Base-by-base conservation (phyloP, 2,113 vertebrate species). In the Ctenomys sociabilis region DNA sequence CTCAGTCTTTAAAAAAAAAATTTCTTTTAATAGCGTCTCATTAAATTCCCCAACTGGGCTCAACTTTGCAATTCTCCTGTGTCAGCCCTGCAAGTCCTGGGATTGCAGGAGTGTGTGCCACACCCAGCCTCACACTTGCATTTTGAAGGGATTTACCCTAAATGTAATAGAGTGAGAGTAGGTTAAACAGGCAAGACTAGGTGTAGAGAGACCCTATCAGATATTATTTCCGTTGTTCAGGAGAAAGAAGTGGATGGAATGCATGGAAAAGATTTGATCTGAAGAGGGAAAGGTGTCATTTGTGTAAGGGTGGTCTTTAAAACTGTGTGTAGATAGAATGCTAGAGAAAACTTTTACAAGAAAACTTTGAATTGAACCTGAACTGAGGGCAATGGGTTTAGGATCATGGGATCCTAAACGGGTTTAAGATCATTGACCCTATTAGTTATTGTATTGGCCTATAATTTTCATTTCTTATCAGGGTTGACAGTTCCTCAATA, bases 391-490 rank as follows among this genome's bases (percentile, higher is more conserved):
- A 92, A 68, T 19, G 37, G 21, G n/a, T 90, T 92, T 85, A 59
- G 1, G 4, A 28, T 88, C 61, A 40, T 45, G n/a, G n/a, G n/a
- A n/a, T n/a, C n/a, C n/a, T n/a, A n/a, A 92, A 68, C 24, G 37
- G 21, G n/a, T 90, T 92, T 85, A 59, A 1, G 4, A 28, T 88
- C 61, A 40, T 45, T 68, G 64, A 92, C 32, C 52, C 35, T 70
- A 9, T 85, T 22, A 35, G 59, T 21, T 73, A 63, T 66, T 59
- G 22, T 26, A 24, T 75, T 73, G 32, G 16, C 54, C 72, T 85
- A 1, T 73, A 43, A 72, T 49, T 95, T 94, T 85, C 45, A 82
- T 73, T 91, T 92, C 54, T 94, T 75, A 22, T 52, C 63, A 92
- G 35, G 11, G 14, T 75, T 85, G 52, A 21, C 75, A 49, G 28